These are phyloP conservation scores for Corythornis leucogaster DNA, from an alignment of 2,797 vertebrate genomes.

Conservation along the genomic window DNA sequence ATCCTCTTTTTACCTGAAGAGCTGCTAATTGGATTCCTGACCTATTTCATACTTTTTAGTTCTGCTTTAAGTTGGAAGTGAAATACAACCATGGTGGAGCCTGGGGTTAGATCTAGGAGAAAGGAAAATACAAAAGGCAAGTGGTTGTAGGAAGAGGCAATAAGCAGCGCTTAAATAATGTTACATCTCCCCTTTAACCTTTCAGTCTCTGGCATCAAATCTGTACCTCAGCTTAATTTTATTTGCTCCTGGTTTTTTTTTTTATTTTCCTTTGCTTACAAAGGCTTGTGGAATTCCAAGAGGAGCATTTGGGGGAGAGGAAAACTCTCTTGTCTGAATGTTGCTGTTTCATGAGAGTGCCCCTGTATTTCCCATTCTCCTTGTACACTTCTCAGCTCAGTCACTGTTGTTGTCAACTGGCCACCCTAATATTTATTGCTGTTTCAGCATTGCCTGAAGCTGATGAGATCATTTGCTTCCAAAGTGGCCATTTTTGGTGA, in stretches of 20 bases:
- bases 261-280: not conserved
- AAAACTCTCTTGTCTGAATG: not conserved
- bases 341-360: not conserved
- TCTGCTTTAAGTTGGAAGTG: not conserved
- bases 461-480: not conserved
- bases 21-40: not conserved
- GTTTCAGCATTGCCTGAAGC: not conserved
- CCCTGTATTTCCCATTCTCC: not conserved
- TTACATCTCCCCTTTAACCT: not conserved
- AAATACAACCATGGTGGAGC: not conserved
- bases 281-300: not conserved
- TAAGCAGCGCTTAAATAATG: not conserved
- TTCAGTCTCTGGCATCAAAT: not conserved
- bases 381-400: not conserved
- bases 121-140: not conserved
- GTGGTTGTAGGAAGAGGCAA: not conserved
- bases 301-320: not conserved
- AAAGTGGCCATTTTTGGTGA: accelerated
- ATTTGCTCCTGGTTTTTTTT: not conserved
- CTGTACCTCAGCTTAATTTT: not conserved
- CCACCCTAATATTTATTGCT: accelerated
- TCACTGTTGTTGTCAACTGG: not conserved
- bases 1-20: not conserved
- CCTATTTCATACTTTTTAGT: accelerated
- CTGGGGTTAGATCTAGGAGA: not conserved